These are phyloP conservation scores for Pseudochirops cupreus DNA, from an alignment of 2,797 vertebrate species.

Conservation along the genomic window DNA sequence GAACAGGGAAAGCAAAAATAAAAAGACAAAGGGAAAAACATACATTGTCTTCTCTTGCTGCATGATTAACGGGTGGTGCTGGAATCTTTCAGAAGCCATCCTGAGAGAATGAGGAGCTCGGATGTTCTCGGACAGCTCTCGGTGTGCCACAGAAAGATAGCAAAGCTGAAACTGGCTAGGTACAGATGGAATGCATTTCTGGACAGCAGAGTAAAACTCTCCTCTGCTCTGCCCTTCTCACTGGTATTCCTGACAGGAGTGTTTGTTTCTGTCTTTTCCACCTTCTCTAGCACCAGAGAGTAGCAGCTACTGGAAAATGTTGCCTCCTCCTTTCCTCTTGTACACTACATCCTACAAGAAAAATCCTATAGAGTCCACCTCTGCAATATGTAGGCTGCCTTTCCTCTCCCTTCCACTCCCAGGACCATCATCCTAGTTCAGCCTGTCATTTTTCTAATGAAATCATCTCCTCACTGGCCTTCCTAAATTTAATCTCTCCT, in stretches of 20 bases:
- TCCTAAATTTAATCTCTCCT: neutral
- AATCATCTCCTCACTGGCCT: neutral
- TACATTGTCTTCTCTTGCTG: neutral
- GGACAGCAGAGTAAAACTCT: neutral
- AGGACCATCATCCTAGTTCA: neutral
- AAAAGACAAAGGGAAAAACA: neutral
- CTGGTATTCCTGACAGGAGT: neutral
- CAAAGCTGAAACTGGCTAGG: neutral
- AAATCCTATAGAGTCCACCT: constrained; percentile 1
- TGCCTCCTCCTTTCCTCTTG: neutral
- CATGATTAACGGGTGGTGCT: neutral
- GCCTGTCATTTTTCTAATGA: neutral
- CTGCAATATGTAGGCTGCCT: neutral
- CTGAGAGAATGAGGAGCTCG: neutral
- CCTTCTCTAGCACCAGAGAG: neutral
- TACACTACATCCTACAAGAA: neutral
- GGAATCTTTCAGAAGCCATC: neutral
- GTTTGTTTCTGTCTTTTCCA: neutral
- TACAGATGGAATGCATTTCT: neutral
- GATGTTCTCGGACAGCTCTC: neutral
- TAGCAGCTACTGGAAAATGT: neutral
- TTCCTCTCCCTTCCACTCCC: neutral
- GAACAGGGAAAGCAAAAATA: neutral
- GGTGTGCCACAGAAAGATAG: neutral
- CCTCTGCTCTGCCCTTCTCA: neutral